Conservation (phyloP, 2,113 vertebrate species). For the Galeopterus variegatus region DNA sequence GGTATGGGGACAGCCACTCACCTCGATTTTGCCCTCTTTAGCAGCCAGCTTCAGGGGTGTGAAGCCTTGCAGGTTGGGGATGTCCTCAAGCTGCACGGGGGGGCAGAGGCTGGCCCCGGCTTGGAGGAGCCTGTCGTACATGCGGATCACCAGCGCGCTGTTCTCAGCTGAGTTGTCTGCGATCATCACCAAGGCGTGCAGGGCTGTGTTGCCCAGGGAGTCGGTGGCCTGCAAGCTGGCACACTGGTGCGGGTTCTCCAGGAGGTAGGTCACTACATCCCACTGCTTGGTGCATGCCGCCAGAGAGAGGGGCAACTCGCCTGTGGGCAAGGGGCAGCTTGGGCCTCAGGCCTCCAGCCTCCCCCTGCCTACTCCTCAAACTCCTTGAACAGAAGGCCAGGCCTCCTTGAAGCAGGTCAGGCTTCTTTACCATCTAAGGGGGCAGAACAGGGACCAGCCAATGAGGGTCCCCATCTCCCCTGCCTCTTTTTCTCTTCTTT, state of each 20-base stretch:
- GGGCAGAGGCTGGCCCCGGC: constrained; percentile 87
- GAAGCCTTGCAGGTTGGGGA: constrained; percentile 90
- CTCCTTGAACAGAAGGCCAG: not conserved
- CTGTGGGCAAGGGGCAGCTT: constrained; percentile 84
- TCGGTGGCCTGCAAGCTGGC: constrained; percentile 90
- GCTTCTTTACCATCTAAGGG: not conserved
- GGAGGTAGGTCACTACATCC: constrained; percentile 92
- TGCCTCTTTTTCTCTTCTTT: not conserved
- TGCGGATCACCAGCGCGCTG: constrained; percentile 91
- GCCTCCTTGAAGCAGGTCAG: not conserved
- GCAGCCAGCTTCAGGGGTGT: constrained; percentile 96
- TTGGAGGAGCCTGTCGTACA: constrained; percentile 93
- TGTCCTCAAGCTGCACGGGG: constrained; percentile 91
- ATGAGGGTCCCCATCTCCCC: too few relatives aligned
- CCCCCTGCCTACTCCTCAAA: not conserved
- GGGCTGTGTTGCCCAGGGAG: constrained; percentile 94
- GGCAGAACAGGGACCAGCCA: not conserved
- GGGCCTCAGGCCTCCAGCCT: not conserved
- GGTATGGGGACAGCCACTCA: constrained; percentile 60
- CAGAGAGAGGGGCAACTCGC: constrained; percentile 96
- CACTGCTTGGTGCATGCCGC: constrained; percentile 97
- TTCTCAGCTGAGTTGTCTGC: constrained; percentile 93
- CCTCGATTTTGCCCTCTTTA: constrained; percentile 95
- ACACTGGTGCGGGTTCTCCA: constrained; percentile 90
- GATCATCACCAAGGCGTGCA: constrained; percentile 95